phyloP scores from a whole-genome alignment of 2,797 vertebrate genomes.

The Brachyalestes nurse region DNA sequence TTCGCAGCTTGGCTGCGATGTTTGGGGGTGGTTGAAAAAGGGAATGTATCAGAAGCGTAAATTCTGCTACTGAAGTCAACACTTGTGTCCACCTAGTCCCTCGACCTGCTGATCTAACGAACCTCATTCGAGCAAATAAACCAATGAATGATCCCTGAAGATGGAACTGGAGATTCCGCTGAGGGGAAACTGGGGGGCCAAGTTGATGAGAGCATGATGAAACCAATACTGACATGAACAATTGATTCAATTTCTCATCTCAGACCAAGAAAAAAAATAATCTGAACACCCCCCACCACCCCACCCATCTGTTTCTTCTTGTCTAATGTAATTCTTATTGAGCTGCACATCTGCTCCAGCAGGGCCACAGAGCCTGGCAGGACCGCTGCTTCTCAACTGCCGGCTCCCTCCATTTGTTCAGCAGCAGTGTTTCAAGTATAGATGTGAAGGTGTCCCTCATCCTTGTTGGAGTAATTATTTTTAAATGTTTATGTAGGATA shows the following conservation, averaged over 20 bases:
- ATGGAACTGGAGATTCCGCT: too few relatives aligned
- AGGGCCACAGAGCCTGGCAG: slow-evolving; percentile 65
- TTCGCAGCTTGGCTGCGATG: not conserved
- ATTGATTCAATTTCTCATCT: not conserved
- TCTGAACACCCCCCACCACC: slow-evolving; percentile 8
- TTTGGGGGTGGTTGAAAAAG: not conserved
- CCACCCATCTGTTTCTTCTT: slow-evolving; percentile 60
- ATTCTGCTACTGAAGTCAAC: not conserved
- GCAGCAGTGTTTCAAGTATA: slow-evolving; percentile 68
- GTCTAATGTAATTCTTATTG: slow-evolving; percentile 60
- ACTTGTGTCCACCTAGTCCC: not conserved
- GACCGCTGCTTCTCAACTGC: slow-evolving; percentile 68
- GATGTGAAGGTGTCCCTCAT: slow-evolving; percentile 52
- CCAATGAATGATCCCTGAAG: too few relatives aligned
- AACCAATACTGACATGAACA: not conserved
- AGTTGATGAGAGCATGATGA: not conserved
- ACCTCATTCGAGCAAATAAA: not conserved
- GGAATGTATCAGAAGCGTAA: not conserved
- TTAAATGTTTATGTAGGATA: too few relatives aligned
- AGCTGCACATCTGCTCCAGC: slow-evolving; percentile 67
- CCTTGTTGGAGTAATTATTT: too few relatives aligned
- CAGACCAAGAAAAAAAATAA: not conserved
- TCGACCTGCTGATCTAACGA: not conserved
- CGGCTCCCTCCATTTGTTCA: slow-evolving; percentile 67
- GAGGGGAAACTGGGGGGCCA: not conserved